A percentile compares a stretch with the other conserved stretches of the same genome.
These are phyloP conservation scores for Chrysoperla carnea DNA, from an alignment of 1,140 invertebrate species.

Conservation along the genomic window DNA sequence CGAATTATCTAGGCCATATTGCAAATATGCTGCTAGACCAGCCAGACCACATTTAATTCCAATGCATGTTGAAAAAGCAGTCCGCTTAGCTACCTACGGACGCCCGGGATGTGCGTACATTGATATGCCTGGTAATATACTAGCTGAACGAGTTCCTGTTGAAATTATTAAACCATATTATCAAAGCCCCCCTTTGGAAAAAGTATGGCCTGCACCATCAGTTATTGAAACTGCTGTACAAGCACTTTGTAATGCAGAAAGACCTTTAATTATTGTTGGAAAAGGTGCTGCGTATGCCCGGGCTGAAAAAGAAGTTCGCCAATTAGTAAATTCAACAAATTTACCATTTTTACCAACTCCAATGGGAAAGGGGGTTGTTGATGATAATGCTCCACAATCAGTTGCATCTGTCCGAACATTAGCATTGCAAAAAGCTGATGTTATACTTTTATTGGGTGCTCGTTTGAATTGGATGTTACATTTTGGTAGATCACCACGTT, in stretches of 20 bases:
- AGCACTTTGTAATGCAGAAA: conserved; percentile 48
- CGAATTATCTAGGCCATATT: conserved; percentile 63
- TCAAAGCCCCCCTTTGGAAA: conserved; percentile 36
- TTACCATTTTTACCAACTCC: conserved; percentile 87
- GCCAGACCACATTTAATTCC: conserved; percentile 69
- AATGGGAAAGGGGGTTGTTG: conserved; percentile 91
- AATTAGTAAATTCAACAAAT: conserved; percentile 49
- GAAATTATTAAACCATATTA: conserved; percentile 25
- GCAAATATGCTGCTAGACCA: conserved; percentile 81
- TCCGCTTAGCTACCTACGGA: conserved; percentile 68
- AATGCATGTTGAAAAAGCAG: conserved; percentile 81
- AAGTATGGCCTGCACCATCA: conserved; percentile 43
- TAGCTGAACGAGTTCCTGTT: conserved; percentile 30
- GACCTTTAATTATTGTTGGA: conserved; percentile 80
- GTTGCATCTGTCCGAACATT: conserved; percentile 71
- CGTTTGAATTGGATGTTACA: conserved; percentile 95
- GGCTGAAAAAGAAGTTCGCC: conserved; percentile 50
- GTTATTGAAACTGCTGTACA: conserved; percentile 49
- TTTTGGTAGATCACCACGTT: conserved; percentile 82
- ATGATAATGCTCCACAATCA: conserved; percentile 60
- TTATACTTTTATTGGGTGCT: conserved; percentile 76
- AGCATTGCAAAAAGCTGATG: conserved; percentile 74
- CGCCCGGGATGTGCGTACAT: conserved; percentile 76
- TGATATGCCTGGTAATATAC: conserved; percentile 74
- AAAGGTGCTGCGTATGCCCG: conserved; percentile 78